Conservation (phyloP, 2,797 vertebrate species). For the Cynodonichthys magdalenae region DNA sequence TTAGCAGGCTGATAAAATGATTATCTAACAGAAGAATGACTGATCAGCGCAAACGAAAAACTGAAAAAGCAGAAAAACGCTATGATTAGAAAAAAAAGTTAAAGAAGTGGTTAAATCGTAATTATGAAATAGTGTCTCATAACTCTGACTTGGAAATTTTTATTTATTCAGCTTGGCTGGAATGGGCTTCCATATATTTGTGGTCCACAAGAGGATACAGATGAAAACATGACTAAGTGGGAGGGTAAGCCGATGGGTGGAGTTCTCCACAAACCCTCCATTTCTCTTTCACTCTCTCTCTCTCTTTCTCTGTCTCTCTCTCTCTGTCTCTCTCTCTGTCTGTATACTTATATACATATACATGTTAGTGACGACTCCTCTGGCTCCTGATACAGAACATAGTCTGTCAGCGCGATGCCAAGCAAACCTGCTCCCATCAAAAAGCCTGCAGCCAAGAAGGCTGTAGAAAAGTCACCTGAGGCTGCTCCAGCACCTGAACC, state of each 20-base stretch:
- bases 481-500: constrained; percentile 34
- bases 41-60: no score
- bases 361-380: constrained; percentile 55
- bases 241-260: constrained; percentile 66
- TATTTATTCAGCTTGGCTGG: no score
- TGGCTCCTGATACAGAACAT: constrained; percentile 39
- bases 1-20: no score
- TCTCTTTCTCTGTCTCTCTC: background rate
- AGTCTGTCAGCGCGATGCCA: constrained; percentile 75
- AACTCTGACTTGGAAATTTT: no score
- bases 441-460: constrained; percentile 76
- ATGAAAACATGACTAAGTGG: constrained; percentile 23
- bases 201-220: background rate
- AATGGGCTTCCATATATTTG: no score
- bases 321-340: background rate
- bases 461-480: constrained; percentile 56
- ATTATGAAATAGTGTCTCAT: no score
- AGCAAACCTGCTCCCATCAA: constrained; percentile 82
- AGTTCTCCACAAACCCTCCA: constrained; percentile 42
- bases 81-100: no score
- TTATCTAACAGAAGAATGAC: no score
- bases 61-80: no score
- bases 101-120: no score
- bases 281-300: background rate
- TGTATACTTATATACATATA: constrained; percentile 15